phyloP scores from a whole-genome alignment of 2,113 vertebrate species.

The Chascanopsetta lugubris region DNA sequence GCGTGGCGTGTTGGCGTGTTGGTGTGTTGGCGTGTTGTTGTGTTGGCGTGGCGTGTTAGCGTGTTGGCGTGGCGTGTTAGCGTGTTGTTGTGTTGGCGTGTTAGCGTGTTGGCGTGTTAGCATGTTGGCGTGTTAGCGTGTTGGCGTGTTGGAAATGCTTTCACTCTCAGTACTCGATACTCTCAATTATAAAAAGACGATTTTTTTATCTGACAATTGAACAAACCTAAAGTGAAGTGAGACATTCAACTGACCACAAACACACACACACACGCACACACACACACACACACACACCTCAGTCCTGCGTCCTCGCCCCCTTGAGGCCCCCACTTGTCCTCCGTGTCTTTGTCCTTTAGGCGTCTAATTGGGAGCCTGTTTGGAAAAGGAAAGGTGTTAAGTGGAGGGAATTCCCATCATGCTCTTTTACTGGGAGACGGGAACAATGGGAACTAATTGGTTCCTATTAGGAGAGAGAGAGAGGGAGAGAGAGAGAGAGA shows the following conservation, averaged over 20 bases:
- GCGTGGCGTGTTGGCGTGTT: conserved; percentile 59
- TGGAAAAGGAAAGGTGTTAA: conserved; percentile 73
- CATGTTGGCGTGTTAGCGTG: conserved; percentile 42
- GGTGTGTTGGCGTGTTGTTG: conserved; percentile 35
- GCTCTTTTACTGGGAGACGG: conserved; percentile 60
- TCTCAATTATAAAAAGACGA: not conserved
- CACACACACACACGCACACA: conserved; percentile 12
- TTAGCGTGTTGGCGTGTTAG: conserved; percentile 57
- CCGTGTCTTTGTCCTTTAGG: conserved; percentile 62
- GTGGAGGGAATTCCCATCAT: conserved; percentile 70
- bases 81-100: conserved; percentile 52
- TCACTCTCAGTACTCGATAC: conserved; percentile 46
- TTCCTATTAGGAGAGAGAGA: conserved; percentile 58
- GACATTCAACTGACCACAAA: conserved; percentile 13
- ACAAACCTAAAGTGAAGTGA: not conserved
- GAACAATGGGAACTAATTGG: conserved; percentile 70
- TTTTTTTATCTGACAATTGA: not conserved
- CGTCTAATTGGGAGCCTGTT: conserved; percentile 72
- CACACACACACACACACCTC: conserved; percentile 9
- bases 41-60: no score
- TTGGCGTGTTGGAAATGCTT: conserved; percentile 60
- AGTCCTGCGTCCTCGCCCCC: conserved; percentile 20
- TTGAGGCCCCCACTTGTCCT: conserved; percentile 60
- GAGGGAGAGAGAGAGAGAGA: conserved; percentile 16
- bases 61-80: conserved; percentile 55